A percentile compares a stretch with the other conserved stretches of the same genome.
Conservation (phyloP, 1,140 invertebrate species). For the Drosophila asahinai region DNA sequence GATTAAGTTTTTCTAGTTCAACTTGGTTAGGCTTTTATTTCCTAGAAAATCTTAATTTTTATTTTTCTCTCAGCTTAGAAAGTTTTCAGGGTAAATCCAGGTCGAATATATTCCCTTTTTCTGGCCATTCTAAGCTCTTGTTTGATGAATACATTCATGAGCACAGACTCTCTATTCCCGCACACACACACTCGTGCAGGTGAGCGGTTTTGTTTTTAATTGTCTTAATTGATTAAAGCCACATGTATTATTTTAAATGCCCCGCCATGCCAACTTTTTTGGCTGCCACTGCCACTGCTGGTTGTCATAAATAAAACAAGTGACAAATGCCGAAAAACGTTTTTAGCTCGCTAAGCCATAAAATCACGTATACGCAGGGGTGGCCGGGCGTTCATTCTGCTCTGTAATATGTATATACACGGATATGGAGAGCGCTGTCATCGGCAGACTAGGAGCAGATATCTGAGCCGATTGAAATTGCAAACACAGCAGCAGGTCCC, state of each 20-base stretch:
- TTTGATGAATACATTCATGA: slow-evolving; percentile 27
- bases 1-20: too few species aligned
- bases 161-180: slow-evolving; percentile 1
- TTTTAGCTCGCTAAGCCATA: slow-evolving; percentile 67
- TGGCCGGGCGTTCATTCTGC: not conserved
- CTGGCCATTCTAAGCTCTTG: slow-evolving; percentile 3
- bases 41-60: not conserved
- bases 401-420: not conserved
- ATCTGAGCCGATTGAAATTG: slow-evolving; percentile 19
- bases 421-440: slow-evolving; percentile 15
- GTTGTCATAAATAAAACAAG: slow-evolving; percentile 53
- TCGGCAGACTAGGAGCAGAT: slow-evolving; percentile 20
- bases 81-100: slow-evolving; percentile 3
- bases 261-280: not conserved
- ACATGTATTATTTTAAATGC: slow-evolving; percentile 51
- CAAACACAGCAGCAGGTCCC: slow-evolving; percentile 14
- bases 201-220: slow-evolving; percentile 44
- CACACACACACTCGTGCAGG: slow-evolving; percentile 2
- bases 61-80: not conserved
- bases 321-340: slow-evolving; percentile 59
- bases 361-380: slow-evolving; percentile 34
- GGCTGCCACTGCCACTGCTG: slow-evolving; percentile 8
- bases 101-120: not conserved
- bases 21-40: not conserved
- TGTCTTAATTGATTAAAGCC: slow-evolving; percentile 64